Evolutionary conservation across 2,888 invertebrate genomes (phyloP), one percentile per base, ranked within the genome.

Genomic region (Cephus pulcher): DNA sequence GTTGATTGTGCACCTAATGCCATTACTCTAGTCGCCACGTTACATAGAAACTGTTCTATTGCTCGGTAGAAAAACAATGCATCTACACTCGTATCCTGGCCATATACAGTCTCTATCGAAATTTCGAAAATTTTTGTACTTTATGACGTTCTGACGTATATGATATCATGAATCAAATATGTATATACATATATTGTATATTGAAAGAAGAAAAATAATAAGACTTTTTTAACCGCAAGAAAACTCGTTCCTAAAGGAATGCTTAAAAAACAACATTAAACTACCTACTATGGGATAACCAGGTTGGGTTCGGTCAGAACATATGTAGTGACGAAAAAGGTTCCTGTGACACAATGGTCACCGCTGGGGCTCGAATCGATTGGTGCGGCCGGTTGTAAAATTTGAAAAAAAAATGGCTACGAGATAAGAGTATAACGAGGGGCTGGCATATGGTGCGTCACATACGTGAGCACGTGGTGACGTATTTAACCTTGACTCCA

Each of bases 1-100:
- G 87, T 89, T 88, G 89, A 89, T 89, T 89, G 89, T 88, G 86
- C 87, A 86, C 87, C 88, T 89, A 89, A 89, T 88, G 84, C 84
- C 85, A 87, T 89, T 89, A 89, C 76, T 78, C 71, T 23, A 56
- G 56, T 23, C 56, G 56, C 56, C 56, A 56, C 56, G 23, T 56
- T 56, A 56, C 56, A 56, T 56, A 56, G 56, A 56, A 23, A 56
- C 23, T 56, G 23, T 56, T 56, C 23, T 56, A 56, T 56, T 9
- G 56, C 23, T 56, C 23, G 23, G 9, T 23, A 56, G 23, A 56
- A 56, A 56, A 23, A 56, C 56, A 56, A 56, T 56, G 23, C 56
- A 56, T 56, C 23, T 23, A 56, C 56, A 56, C 23, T 56, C 23
- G 1, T 23, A 9, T 56, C 15, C 40, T 40, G 15, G 40, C 15